Conservation (phyloP, 2,797 vertebrate genomes). For the Adrianichthys oophorus region DNA sequence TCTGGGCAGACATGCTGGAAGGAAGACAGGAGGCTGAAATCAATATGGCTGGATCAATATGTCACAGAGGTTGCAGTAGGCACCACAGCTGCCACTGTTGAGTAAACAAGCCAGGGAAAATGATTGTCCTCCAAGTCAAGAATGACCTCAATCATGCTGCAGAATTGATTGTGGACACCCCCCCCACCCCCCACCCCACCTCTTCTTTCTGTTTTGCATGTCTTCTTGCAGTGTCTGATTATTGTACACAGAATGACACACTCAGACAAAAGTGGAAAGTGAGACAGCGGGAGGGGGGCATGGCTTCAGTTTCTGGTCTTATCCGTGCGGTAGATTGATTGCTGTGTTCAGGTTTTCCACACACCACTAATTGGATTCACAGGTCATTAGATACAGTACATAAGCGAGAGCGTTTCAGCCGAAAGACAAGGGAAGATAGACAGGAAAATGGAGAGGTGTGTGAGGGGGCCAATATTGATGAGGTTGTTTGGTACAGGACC, state of each 20-base stretch:
- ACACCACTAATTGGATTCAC: slow-evolving; percentile 77
- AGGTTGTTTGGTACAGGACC: slow-evolving; percentile 68
- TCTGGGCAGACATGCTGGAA: slow-evolving; percentile 67
- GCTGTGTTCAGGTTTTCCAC: slow-evolving; percentile 70
- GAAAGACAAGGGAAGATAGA: slow-evolving; percentile 46
- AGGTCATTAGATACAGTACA: slow-evolving; percentile 80
- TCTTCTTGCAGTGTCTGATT: slow-evolving; percentile 8
- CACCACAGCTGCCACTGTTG: slow-evolving; percentile 49
- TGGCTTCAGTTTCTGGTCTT: slow-evolving; percentile 45
- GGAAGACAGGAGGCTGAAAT: slow-evolving; percentile 44
- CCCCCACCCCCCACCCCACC: background rate
- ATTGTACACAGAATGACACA: background rate
- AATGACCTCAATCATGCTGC: slow-evolving; percentile 46
- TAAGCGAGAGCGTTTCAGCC: slow-evolving; percentile 61
- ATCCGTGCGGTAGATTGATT: slow-evolving; percentile 60
- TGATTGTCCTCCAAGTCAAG: slow-evolving; percentile 44
- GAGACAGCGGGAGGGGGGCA: slow-evolving; percentile 11
- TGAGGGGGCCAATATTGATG: slow-evolving; percentile 65
- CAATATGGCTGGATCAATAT: slow-evolving; percentile 62
- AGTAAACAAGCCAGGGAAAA: slow-evolving; percentile 55
- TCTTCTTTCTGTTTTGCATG: slow-evolving; percentile 10
- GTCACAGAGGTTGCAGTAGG: slow-evolving; percentile 54
- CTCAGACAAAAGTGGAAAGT: background rate
- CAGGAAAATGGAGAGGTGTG: slow-evolving; percentile 27
- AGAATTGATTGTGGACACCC: slow-evolving; percentile 31